Conservation (phyloP, 2,888 invertebrate genomes). For the Erannis defoliaria region DNA sequence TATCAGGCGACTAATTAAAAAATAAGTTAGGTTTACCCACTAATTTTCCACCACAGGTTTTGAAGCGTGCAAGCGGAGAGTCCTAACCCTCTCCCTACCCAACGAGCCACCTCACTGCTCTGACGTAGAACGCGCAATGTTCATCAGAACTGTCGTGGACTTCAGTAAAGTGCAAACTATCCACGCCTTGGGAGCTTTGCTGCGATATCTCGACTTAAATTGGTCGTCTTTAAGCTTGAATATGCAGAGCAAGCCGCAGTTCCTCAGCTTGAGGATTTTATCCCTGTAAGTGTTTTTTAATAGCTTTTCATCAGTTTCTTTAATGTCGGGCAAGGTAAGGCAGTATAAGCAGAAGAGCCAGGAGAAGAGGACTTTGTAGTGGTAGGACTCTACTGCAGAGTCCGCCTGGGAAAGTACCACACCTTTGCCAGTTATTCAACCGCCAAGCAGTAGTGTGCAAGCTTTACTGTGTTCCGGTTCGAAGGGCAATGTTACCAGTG, state of each 20-base stretch:
- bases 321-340: not conserved
- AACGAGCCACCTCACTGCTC: constrained; percentile 82
- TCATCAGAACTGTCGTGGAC: constrained; percentile 88
- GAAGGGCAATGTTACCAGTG: no score
- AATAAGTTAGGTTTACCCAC: not conserved
- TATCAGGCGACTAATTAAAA: not conserved
- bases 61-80: constrained; percentile 85
- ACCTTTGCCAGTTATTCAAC: no score
- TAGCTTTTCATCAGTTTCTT: no score
- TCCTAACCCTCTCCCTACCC: constrained; percentile 84
- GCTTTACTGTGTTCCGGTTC: no score
- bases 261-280: constrained; percentile 85
- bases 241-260: constrained; percentile 79
- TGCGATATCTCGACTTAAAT: constrained; percentile 90
- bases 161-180: constrained; percentile 88
- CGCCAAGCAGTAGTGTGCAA: no score
- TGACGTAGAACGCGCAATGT: constrained; percentile 85
- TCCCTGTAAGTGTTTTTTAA: constrained; percentile 84
- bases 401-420: no score
- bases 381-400: no score
- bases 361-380: no score
- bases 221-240: constrained; percentile 85
- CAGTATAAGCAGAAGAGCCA: not conserved
- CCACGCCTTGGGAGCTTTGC: constrained; percentile 90
- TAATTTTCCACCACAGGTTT: constrained; percentile 67